Evolutionary conservation across 2,797 vertebrate genomes (phyloP), one percentile per base, ranked within the genome.

Genomic region (Diplodus sargus): DNA sequence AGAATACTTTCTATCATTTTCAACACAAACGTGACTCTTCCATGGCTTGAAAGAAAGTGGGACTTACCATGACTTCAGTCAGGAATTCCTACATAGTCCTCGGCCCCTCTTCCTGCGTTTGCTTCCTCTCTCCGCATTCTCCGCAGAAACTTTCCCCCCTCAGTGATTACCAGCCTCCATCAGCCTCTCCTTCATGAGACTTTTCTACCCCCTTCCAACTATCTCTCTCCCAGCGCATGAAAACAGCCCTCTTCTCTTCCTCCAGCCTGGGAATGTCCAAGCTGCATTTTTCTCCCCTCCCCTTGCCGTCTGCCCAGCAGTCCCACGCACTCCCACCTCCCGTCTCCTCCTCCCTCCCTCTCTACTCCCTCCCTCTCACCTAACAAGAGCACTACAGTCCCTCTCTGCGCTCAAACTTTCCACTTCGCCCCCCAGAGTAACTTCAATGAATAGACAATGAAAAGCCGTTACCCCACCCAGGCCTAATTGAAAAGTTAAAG

Each of bases 51-150:
- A 39, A 39, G 14, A 67, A 58, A 43, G 0, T 22, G 76, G 85
- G 81, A 91, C 94, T 95, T 88, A 95, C 95, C 95, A 96, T 95
- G 90, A 90, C 89, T 93, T 88, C 80, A 90, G 90, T 88, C 87
- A 61, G 81, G 89, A 90, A 88, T 89, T 84, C 89, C 92, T 94
- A 94, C 92, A 94, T 94, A 63, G 76, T 91, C 87, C 80, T 91
- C 81, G 54, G 70, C 85, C 89, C 73, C 72, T 39, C 87, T 86
- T 88, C 84, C 78, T 91, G 76, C 48, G 80, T 76, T 61, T 61
- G 71, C 68, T 83, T 86, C 90, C 89, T 91, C 82, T 87, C 82
- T 87, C 52, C 3, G 11, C 86, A 91, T 91, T 87, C 79, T 88
- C 83, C 12, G 28, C 49, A n/a, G 62, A 60, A 79, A 83, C 79